Evolutionary conservation across 2,888 invertebrate genomes (phyloP), one percentile per base, ranked within the genome.

Genomic region (Tetragonula carbonaria): DNA sequence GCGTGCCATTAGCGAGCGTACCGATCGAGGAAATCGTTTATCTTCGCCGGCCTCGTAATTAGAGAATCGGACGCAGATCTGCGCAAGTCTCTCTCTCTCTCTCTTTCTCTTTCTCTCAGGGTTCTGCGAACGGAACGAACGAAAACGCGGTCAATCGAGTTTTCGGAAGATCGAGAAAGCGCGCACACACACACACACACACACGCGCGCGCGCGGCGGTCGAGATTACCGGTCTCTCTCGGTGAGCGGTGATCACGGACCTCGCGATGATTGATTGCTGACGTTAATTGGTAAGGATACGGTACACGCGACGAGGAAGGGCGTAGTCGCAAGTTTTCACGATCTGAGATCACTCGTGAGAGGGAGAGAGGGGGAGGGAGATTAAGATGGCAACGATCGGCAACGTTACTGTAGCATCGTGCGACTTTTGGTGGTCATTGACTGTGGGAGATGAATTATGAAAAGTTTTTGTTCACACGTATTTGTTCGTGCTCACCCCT

Each of bases 1-100:
- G 53, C 53, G 50, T 55, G 74, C 83, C 83, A 78, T 83, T 78
- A 74, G 78, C 74, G 82, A 74, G 55, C 21, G 67, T n/a, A 45
- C 45, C 57, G 77, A 82, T 77, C 74, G 74, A 78, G 74, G 71
- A 78, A 70, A 78, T 82, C 82, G 82, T 79, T 82, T 74, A 76
- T 74, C 82, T 70, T 70, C 73, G 70, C 70, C 63, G 63, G 65
- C 45, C 57, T 59, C 75, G 75, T 81, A 82, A 82, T 82, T 82
- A 81, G 82, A 82, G 82, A 72, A 72, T 50, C 81, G 65, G 18
- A n/a, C 70, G 71, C 23, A 65, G 75, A 63, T 67, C 74, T 68
- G 45, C 55, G 66, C 45, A n/a, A 62, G 21, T 73, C 53, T 68
- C 55, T 45, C 45, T 45, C 45, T 45, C 45, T 45, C 45, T 45